Evolutionary conservation across 1,140 invertebrate genomes (phyloP), one percentile per base, ranked within the genome.

Genomic region (Bombus vancouverensis): DNA sequence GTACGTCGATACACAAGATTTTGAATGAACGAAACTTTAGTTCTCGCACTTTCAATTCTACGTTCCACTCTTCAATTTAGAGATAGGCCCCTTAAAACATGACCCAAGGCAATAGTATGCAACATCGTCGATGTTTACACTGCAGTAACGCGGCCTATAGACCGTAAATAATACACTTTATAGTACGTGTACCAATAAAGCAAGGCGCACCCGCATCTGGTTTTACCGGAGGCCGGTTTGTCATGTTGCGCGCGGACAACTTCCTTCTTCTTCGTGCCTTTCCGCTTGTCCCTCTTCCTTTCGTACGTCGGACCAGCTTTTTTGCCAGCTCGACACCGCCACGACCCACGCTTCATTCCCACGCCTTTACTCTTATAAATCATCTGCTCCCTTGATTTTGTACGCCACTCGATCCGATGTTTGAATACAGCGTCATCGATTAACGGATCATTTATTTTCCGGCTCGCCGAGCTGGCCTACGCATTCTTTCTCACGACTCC

Each of bases 121-220:
- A 62, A 44, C 72, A 22, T 70, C 65, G 47, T 22, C 39, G 76
- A 89, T 87, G 88, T 87, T 88, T 84, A 74, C 80, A 76, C 79
- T 12, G 84, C 88, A 89, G 81, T 89, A 53, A 53, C 47, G 6
- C 47, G 47, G 18, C 18, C 47, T 53, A 53, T 89, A 89, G 87
- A 81, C 62, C 84, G 57, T 89, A 86, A 83, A 86, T 88, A 88
- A 88, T 80, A 88, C 72, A 88, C 78, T 89, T 89, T 81, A 89
- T 86, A 83, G 87, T 89, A 86, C 65, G 34, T 80, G 75, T 37
- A 76, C 32, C 84, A 88, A 86, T 89, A 89, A 89, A 89, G 79
- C 88, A 86, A 76, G 57, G 78, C 42, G 15, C 53, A 39, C 81
- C 34, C 71, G 57, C 87, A 89, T 89, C 88, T 88, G 83, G 87